Evolutionary conservation across 1,140 invertebrate species (phyloP), one percentile per base, ranked within the genome.

Genomic region (Drosophila nigrodunni): DNA sequence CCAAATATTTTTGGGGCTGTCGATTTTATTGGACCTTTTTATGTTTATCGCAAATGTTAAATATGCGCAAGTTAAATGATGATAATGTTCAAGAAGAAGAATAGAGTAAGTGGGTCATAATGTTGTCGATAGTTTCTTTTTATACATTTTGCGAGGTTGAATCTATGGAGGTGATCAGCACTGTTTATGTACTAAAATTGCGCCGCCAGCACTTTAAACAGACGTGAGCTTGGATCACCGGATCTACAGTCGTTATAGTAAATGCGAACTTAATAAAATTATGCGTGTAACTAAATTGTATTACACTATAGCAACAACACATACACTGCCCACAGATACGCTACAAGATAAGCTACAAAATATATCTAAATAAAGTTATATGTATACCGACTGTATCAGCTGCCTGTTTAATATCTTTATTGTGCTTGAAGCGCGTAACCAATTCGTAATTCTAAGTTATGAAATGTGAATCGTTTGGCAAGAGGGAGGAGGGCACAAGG

Each of bases 201-300:
- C 30, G 21, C 65, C 55, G 11, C 18, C 41, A 46, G 52, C 79
- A 70, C 46, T 44, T 41, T 60, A 82, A 62, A 72, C 59, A 25
- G 60, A 54, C 34, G 60, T 52, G 57, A 61, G 47, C 18, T 35
- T 10, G 39, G 11, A 50, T 52, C 34, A 34, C 54, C 76, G 83
- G 82, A 88, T 79, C 55, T 74, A 55, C 67, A 74, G 71, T 81
- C 66, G 76, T 88, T 88, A 88, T 85, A 85, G 89, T 80, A 89
- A 89, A 88, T 89, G 85, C 66, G 85, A 88, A 85, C 78, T 89
- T 64, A 85, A 73, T 77, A 80, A 78, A 88, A 89, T 88, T 89
- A 88, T 89, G 85, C 80, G 81, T 88, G 77, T 73, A 88, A 85
- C 83, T 80, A 80, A 80, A 80, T 74, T 80, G 78, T 72, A 61